Percentiles rank a stretch among this genome's conserved stretches.
These are phyloP conservation scores for Agrochola circellaris DNA, from an alignment of 2,888 invertebrate species.

Conservation along the genomic window DNA sequence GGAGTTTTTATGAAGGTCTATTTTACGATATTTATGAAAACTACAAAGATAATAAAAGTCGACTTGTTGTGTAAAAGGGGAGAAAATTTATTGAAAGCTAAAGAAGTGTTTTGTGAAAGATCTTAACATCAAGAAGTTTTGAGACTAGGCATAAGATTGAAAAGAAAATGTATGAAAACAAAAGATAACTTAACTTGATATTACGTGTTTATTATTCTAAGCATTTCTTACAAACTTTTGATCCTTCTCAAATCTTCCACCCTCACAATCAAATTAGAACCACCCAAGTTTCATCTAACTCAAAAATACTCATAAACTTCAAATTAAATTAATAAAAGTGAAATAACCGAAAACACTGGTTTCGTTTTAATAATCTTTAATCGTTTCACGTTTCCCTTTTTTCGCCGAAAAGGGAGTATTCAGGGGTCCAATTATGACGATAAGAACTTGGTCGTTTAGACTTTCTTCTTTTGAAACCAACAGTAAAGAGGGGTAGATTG, in stretches of 20 bases:
- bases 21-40: slow-evolving; percentile 39
- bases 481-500: slow-evolving; percentile 50
- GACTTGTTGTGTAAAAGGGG: slow-evolving; percentile 20
- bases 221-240: slow-evolving; percentile 30
- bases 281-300: slow-evolving; percentile 25
- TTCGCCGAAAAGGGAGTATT: slow-evolving; percentile 30
- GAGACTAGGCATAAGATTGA: not conserved
- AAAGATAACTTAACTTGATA: slow-evolving; percentile 4
- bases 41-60: slow-evolving; percentile 28
- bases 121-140: slow-evolving; percentile 2
- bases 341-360: slow-evolving; percentile 38
- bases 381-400: slow-evolving; percentile 38
- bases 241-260: slow-evolving; percentile 15
- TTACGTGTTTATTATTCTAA: slow-evolving; percentile 16
- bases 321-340: slow-evolving; percentile 57
- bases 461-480: slow-evolving; percentile 37
- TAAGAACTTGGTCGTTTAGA: slow-evolving; percentile 50
- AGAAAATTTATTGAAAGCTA: slow-evolving; percentile 18
- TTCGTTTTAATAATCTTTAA: slow-evolving; percentile 51
- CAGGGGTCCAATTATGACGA: slow-evolving; percentile 51
- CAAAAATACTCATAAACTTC: slow-evolving; percentile 45
- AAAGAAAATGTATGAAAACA: slow-evolving; percentile 1
- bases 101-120: slow-evolving; percentile 22
- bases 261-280: slow-evolving; percentile 38
- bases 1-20: slow-evolving; percentile 32